phyloP scores from a whole-genome alignment of 2,888 invertebrate species.

The Cabera pusaria region DNA sequence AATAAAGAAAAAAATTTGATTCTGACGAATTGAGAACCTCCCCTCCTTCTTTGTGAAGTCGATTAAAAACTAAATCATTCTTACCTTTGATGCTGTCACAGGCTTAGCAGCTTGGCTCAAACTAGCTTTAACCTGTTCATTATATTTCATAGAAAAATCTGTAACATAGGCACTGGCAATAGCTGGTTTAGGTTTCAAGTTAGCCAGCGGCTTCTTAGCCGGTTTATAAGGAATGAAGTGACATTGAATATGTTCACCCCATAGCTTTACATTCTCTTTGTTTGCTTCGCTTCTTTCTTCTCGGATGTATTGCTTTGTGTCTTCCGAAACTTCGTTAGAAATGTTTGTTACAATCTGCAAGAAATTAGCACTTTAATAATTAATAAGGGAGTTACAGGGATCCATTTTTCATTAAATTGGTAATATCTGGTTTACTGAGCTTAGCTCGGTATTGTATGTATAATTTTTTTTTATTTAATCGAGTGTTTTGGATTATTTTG shows the following conservation, averaged over 20 bases:
- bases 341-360: constrained; percentile 78
- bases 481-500: no score
- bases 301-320: constrained; percentile 70
- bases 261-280: constrained; percentile 62
- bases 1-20: not conserved
- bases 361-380: no score
- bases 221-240: constrained; percentile 67
- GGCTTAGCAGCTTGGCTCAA: constrained; percentile 34
- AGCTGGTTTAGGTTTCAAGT: constrained; percentile 62
- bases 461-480: no score
- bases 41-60: no score
- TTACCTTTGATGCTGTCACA: constrained; percentile 50
- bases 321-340: constrained; percentile 68
- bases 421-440: no score
- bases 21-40: not conserved
- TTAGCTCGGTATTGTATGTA: no score
- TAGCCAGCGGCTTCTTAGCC: constrained; percentile 59
- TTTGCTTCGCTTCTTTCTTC: constrained; percentile 51
- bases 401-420: no score
- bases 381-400: no score
- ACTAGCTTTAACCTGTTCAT: constrained; percentile 22
- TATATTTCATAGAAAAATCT: constrained; percentile 80
- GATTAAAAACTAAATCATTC: not conserved
- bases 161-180: constrained; percentile 63
- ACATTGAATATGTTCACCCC: constrained; percentile 74